Evolutionary conservation across 2,797 vertebrate species (phyloP), one percentile per base, ranked within the genome.

Genomic region (Anguilla anguilla): DNA sequence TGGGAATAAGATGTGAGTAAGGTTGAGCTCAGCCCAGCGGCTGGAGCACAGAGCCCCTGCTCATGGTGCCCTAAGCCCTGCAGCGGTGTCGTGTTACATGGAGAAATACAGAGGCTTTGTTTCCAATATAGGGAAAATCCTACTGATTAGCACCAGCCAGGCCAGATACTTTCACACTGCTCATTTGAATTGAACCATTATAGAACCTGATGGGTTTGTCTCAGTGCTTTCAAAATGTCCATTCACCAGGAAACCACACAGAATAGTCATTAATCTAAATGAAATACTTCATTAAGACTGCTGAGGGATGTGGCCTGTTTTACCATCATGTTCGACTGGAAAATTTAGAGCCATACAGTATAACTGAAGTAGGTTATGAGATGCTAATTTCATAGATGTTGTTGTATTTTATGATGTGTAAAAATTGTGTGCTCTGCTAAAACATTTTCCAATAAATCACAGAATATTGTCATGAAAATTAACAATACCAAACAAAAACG

Each of bases 91-190:
- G 51, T 11, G 64, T 83, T 86, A 31, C 88, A 84, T 28, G 46
- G 82, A 22, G 13, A 74, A 39, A 84, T 84, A 64, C 46, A 39
- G 77, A 84, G 67, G 85, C 88, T 89, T 89, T 86, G 88, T 86
- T 86, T 61, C 85, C 64, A 15, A 51, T 67, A 83, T 69, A 51
- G 69, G 51, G 10, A 46, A 86, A 83, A 88, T 88, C 88, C 85
- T 6, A 46, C 61, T 86, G 81, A 86, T 89, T 84, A 84, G 25
- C 39, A 69, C 51, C 51, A 35, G 85, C 51, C 81, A 28, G 3
- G 81, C 51, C 11, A 85, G 53, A 35, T 25, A 84, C 64, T 31
- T 77, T 86, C 81, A 77, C 74, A 77, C 64, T 86, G 55, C 61
- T 89, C 88, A 77, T 83, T 83, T 84, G 79, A 89, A 86, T 46